phyloP scores from a whole-genome alignment of 2,797 vertebrate species.

The Darevskia mixta region DNA sequence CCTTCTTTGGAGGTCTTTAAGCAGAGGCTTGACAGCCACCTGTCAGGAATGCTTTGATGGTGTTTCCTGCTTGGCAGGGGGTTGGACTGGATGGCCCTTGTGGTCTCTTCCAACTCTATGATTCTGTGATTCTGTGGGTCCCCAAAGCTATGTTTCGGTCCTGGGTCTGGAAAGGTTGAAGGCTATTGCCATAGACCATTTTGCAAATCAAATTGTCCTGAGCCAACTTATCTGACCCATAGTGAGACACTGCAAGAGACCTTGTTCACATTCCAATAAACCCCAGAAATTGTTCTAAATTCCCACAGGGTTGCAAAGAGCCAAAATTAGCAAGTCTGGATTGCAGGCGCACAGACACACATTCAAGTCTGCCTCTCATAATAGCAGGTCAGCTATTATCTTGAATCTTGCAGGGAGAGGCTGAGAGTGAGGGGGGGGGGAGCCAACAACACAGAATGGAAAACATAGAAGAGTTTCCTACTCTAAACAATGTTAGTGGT shows the following conservation, averaged over 20 bases:
- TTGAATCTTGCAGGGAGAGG: constrained; percentile 65
- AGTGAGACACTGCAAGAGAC: constrained; percentile 65
- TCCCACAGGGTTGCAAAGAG: constrained; percentile 62
- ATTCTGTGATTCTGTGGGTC: too few species aligned
- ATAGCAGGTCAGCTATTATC: constrained; percentile 53
- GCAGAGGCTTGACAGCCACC: too few species aligned
- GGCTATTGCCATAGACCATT: too few species aligned
- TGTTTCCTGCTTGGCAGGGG: too few species aligned
- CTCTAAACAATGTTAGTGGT: constrained; percentile 77
- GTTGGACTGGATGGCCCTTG: too few species aligned
- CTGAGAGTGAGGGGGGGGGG: constrained; percentile 38
- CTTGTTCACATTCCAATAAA: constrained; percentile 69
- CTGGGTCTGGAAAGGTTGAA: too few species aligned
- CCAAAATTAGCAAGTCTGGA: constrained; percentile 66
- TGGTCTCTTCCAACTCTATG: too few species aligned
- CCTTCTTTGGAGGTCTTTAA: too few species aligned
- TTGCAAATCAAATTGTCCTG: too few species aligned
- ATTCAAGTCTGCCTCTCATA: constrained; percentile 60
- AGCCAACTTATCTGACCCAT: neutral
- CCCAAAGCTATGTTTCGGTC: too few species aligned
- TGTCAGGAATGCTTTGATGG: too few species aligned
- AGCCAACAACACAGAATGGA: constrained; percentile 70
- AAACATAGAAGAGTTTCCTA: constrained; percentile 81
- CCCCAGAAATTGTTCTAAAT: constrained; percentile 59
- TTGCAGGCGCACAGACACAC: constrained; percentile 22